phyloP scores from a whole-genome alignment of 2,888 invertebrate genomes.

The Cheilosia vulpina region DNA sequence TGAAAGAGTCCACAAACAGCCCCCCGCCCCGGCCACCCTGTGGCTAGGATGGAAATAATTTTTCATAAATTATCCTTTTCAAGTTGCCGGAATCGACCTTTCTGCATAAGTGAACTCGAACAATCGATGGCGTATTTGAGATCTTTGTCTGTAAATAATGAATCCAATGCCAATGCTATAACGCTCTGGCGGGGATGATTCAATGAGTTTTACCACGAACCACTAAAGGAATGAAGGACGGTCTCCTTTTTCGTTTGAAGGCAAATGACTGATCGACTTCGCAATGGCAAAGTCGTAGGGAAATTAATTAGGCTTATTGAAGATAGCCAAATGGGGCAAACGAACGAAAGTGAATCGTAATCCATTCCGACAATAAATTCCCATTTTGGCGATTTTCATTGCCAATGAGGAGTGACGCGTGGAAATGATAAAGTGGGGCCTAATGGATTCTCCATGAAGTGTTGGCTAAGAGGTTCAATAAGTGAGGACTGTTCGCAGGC shows the following conservation, averaged over 20 bases:
- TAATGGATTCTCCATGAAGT: slow-evolving; percentile 16
- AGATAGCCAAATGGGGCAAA: slow-evolving; percentile 37
- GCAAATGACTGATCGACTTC: slow-evolving; percentile 69
- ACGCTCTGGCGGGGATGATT: slow-evolving; percentile 20
- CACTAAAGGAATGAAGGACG: neutral
- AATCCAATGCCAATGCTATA: slow-evolving; percentile 11
- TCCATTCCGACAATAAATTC: slow-evolving; percentile 49
- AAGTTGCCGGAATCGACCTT: slow-evolving; percentile 49
- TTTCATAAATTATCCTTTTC: slow-evolving; percentile 72
- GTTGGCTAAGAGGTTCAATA: neutral
- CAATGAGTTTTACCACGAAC: slow-evolving; percentile 41
- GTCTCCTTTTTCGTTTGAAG: slow-evolving; percentile 10
- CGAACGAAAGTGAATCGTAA: slow-evolving; percentile 32
- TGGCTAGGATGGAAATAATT: slow-evolving; percentile 41
- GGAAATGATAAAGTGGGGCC: slow-evolving; percentile 6
- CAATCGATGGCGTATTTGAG: slow-evolving; percentile 47
- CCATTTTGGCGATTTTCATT: slow-evolving; percentile 29
- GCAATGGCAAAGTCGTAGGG: slow-evolving; percentile 45
- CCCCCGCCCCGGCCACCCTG: neutral
- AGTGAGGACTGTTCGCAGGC: neutral
- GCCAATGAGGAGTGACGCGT: slow-evolving; percentile 3
- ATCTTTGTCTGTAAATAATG: slow-evolving; percentile 45
- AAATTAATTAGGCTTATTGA: slow-evolving; percentile 62
- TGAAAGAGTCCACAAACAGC: slow-evolving; percentile 6
- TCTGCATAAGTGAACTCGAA: slow-evolving; percentile 51